Evolutionary conservation across 1,140 invertebrate species (phyloP), one percentile per base, ranked within the genome.

Genomic region (Antheraea pernyi): DNA sequence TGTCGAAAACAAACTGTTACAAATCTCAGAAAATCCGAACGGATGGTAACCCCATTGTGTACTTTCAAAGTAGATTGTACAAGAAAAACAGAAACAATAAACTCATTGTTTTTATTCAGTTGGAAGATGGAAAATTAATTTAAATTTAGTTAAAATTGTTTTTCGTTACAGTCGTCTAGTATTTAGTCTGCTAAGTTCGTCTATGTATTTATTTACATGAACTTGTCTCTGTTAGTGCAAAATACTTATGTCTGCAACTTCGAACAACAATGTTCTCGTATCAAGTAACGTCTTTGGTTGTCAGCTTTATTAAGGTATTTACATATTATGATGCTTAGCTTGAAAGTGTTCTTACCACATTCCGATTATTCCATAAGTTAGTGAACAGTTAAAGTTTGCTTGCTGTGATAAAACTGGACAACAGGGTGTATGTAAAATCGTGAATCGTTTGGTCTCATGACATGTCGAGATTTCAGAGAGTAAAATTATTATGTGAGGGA

Each of bases 321-420:
- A 53, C 46, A 53, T 53, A 53, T 16, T 53, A 13, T 2, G 46
- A 53, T 13, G 46, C 13, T 53, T 16, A n/a, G 5, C 46, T 53
- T 53, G 46, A 53, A 53, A 13, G 0, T 60, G 59, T 16, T 9
- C 59, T 60, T 30, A 60, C 10, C 18, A 60, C 19, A 60, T 60
- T 60, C 59, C 59, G 19, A 53, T 53, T 53, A 53, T 53, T 53
- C 46, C 46, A 53, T 53, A 53, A 53, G 46, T 53, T 53, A 10
- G 6, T 16, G 46, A 53, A n/a, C 16, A 53, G 46, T 53, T 53
- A 42, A 6, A 53, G 46, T 13, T 48, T 48, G 7, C 13, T 48
- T 48, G 46, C 16, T 53, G 13, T 53, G 46, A 48, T 53, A 13
- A 53, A 53, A 53, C 0, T 53, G 46, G 46, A 16, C 46, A 53